Conservation (phyloP, 1,140 invertebrate genomes). For the Hormaphis cornu region DNA sequence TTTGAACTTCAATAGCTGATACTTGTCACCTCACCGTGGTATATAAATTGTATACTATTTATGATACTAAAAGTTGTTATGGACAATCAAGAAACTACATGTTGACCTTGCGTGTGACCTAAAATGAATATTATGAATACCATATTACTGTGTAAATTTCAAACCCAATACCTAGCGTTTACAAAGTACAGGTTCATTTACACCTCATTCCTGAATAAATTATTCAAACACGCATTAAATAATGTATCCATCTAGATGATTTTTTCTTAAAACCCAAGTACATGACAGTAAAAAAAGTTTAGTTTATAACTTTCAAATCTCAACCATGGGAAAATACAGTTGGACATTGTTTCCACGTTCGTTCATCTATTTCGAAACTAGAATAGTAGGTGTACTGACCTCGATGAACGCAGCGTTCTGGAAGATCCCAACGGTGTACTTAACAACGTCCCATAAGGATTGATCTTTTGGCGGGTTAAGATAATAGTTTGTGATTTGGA, state of each 20-base stretch:
- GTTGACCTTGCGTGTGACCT: conserved; percentile 4
- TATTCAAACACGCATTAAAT: too few species aligned
- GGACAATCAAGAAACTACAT: not conserved
- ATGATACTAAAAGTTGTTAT: conserved; percentile 35
- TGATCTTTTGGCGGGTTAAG: conserved; percentile 38
- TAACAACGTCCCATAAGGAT: conserved; percentile 59
- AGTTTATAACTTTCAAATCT: too few species aligned
- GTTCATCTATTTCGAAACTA: not conserved
- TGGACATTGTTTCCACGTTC: too few species aligned
- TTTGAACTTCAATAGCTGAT: not conserved
- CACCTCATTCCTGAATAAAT: too few species aligned
- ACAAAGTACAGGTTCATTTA: too few species aligned
- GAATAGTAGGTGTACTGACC: conserved; percentile 50
- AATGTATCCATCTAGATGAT: too few species aligned
- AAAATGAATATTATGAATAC: conserved; percentile 3
- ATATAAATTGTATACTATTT: not conserved
- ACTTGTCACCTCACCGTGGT: not conserved
- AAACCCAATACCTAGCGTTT: not conserved
- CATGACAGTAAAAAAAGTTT: too few species aligned
- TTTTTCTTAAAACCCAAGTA: not conserved
- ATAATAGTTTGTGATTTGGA: conserved; percentile 52
- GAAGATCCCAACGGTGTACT: conserved; percentile 64
- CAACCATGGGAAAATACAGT: too few species aligned
- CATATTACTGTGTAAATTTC: too few species aligned
- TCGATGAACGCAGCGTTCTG: conserved; percentile 85